Conservation (phyloP, 2,888 invertebrate genomes). For the Brachylomia viminalis region DNA sequence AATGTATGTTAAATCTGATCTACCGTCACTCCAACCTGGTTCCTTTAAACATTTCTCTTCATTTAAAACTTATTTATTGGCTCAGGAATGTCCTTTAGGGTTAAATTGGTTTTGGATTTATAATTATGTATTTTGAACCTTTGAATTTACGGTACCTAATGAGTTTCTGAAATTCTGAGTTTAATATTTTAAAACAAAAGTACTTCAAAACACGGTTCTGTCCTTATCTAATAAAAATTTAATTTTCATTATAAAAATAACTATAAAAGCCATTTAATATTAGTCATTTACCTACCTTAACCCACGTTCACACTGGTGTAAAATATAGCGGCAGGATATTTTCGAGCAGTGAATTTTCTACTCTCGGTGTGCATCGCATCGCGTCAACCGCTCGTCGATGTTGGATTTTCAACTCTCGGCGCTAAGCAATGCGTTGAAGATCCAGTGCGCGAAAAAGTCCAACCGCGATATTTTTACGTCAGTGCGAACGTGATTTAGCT, state of each 20-base stretch:
- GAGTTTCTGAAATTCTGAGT: slow-evolving; percentile 11
- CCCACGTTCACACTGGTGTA: too few relatives aligned
- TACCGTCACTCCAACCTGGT: slow-evolving; percentile 38
- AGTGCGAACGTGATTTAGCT: too few relatives aligned
- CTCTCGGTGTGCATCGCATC: too few relatives aligned
- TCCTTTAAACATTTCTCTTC: slow-evolving; percentile 52
- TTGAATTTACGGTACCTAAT: not conserved
- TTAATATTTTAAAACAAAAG: not conserved
- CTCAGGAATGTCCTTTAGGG: slow-evolving; percentile 21
- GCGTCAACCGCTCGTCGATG: too few relatives aligned
- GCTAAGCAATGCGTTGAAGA: too few relatives aligned
- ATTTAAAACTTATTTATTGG: slow-evolving; percentile 54
- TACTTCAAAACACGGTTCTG: not conserved
- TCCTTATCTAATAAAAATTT: not conserved
- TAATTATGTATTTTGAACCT: slow-evolving; percentile 12
- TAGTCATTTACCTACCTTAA: not conserved
- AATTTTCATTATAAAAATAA: not conserved
- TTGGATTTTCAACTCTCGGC: too few relatives aligned
- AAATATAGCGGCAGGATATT: too few relatives aligned
- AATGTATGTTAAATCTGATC: slow-evolving; percentile 55
- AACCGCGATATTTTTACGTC: too few relatives aligned
- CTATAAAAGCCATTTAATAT: not conserved
- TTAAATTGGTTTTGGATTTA: slow-evolving; percentile 20
- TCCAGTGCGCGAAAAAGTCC: too few relatives aligned
- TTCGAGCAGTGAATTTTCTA: too few relatives aligned